phyloP scores from a whole-genome alignment of 2,797 vertebrate genomes.

The Loris lydekkerianus region DNA sequence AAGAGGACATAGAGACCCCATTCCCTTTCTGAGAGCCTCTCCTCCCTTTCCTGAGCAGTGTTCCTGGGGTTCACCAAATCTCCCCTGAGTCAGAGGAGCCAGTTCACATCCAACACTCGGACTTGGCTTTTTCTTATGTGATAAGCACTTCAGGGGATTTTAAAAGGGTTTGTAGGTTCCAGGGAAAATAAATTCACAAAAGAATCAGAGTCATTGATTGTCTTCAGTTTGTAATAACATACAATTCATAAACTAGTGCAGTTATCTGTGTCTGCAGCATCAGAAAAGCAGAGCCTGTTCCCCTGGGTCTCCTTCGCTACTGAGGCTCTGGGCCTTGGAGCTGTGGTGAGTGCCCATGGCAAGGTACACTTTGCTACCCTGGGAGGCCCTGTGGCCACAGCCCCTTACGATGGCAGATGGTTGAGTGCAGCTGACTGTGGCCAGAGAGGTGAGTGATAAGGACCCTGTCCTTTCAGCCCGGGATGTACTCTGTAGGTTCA shows the following conservation, averaged over 20 bases:
- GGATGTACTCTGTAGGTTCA: fast-evolving
- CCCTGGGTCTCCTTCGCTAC: background rate
- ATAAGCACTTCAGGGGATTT: background rate
- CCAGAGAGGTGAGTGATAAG: fast-evolving
- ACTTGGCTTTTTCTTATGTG: no score
- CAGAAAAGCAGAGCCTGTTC: background rate
- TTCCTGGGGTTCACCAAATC: background rate
- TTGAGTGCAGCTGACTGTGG: fast-evolving
- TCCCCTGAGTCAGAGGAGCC: no score
- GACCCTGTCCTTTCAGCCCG: background rate
- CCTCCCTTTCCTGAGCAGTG: background rate
- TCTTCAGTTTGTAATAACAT: fast-evolving
- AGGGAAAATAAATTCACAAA: background rate
- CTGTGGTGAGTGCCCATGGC: fast-evolving
- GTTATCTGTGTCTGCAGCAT: no score
- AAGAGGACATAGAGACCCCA: background rate
- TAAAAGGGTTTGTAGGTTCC: background rate
- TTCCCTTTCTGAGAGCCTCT: background rate
- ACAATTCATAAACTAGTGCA: fast-evolving
- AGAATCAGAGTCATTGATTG: fast-evolving
- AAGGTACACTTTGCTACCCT: fast-evolving
- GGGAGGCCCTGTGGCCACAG: fast-evolving
- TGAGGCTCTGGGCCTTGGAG: background rate
- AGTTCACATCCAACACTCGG: fast-evolving
- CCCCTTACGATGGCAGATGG: fast-evolving